Evolutionary conservation across 2,888 invertebrate species (phyloP).

Genomic region (Thalpophila matura): DNA sequence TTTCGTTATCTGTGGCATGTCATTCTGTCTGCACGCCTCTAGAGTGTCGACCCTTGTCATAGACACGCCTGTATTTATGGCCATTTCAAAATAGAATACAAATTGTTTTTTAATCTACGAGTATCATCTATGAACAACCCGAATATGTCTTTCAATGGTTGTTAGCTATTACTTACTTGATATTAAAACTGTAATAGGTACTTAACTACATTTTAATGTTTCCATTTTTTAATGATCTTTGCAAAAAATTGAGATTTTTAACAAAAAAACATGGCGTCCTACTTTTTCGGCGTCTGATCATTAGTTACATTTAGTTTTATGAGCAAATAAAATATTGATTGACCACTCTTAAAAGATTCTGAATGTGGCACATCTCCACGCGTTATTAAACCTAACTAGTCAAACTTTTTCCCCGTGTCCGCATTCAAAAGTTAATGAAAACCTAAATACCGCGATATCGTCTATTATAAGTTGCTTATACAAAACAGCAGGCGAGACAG

Average conservation of each 20-base stretch:
- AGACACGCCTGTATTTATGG: slow-evolving; percentile 65
- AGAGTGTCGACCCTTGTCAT: slow-evolving; percentile 69
- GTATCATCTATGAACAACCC: slow-evolving; percentile 32
- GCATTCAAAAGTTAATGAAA: slow-evolving; percentile 38
- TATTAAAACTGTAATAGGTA: too few species aligned
- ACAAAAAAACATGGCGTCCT: neutral
- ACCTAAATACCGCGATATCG: slow-evolving; percentile 31
- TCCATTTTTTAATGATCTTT: neutral
- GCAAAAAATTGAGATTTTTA: slow-evolving; percentile 15
- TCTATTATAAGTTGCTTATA: slow-evolving; percentile 40
- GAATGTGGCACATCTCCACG: neutral
- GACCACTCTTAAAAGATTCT: neutral
- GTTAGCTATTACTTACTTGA: slow-evolving; percentile 6
- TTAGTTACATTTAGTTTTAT: neutral
- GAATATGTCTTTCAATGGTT: slow-evolving; percentile 19
- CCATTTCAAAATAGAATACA: slow-evolving; percentile 64
- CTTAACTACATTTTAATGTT: slow-evolving; percentile 2
- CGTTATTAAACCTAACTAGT: neutral
- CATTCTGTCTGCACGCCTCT: slow-evolving; percentile 61
- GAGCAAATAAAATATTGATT: neutral
- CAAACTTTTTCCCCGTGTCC: slow-evolving; percentile 10
- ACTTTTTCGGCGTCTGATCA: slow-evolving; percentile 13
- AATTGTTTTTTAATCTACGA: slow-evolving; percentile 58
- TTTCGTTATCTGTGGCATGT: slow-evolving; percentile 61
- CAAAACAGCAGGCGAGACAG: slow-evolving; percentile 22